Evolutionary conservation across 2,113 vertebrate species (phyloP).

Genomic region (Menidia beryllina): DNA sequence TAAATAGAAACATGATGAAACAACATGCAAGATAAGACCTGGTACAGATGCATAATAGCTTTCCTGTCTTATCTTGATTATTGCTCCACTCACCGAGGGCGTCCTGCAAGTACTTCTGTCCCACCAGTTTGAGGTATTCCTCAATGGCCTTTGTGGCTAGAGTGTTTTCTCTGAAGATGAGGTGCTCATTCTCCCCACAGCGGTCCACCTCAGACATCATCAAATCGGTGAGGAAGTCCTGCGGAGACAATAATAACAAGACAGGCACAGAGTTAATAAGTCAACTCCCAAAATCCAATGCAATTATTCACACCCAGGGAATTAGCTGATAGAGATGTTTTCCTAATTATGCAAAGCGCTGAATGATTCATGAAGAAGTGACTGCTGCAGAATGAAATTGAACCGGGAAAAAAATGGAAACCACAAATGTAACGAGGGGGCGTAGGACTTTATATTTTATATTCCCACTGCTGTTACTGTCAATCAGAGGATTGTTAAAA

Average conservation of each 20-base stretch:
- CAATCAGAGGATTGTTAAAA: too few species aligned
- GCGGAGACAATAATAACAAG: constrained; percentile 29
- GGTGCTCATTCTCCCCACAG: constrained; percentile 98
- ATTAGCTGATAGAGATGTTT: neutral
- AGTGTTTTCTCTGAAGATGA: constrained; percentile 98
- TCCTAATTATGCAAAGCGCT: neutral
- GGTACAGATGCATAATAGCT: too few species aligned
- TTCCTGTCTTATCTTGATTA: neutral
- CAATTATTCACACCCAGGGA: neutral
- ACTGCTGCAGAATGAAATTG: neutral
- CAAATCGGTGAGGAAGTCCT: constrained; percentile 99
- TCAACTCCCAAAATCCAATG: neutral
- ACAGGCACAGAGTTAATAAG: constrained; percentile 13
- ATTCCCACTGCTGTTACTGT: too few species aligned
- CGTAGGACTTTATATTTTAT: too few species aligned
- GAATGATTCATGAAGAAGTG: neutral
- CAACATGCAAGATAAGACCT: too few species aligned
- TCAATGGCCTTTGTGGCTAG: constrained; percentile 98
- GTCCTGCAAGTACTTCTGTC: constrained; percentile 98
- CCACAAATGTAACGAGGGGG: neutral
- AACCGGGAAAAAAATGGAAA: neutral
- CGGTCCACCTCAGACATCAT: constrained; percentile 99
- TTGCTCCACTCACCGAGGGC: constrained; percentile 88
- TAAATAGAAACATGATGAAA: too few species aligned
- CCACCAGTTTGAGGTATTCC: constrained; percentile 98